Base-by-base conservation (phyloP, 2,113 vertebrate genomes). In the Australoheros scitulus region DNA sequence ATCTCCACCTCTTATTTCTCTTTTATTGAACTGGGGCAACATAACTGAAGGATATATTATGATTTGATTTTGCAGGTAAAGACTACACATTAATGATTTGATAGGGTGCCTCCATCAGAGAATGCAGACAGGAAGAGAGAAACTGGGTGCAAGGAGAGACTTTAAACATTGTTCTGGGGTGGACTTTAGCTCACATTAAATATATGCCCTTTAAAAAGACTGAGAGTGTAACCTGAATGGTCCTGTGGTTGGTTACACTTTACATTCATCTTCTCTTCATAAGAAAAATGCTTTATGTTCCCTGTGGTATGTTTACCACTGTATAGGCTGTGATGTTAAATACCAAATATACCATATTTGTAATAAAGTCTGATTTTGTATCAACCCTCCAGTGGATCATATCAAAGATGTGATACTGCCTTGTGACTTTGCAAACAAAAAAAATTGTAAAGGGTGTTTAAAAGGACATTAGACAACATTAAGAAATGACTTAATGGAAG, bases 391-490 rank as follows among this genome's bases (percentile, higher is more conserved):
- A 11, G 65, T 78, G 87, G 76, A 82, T 86, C 59, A 11, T 52
- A 74, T 79, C 13, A 82, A 79, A 70, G 68, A 52, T 72, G 20
- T 11, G 32, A 32, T 1, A 7, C 87, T 65, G 72, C 80, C 32
- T 82, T 60, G 77, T 76, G 87, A 80, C 80, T 85, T 64, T 68
- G 79, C 34, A 76, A 64, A 82, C 77, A 79, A 82, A 70, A 50
- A 55, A 36, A 60, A 22, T 20, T 20, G 61, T 82, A 80, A 87
- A 86, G 74, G 75, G 77, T 83, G 88, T 87, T 89, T 84, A 83
- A 83, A 85, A 72, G 79, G 86, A 89, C 65, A 38, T 79, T 88
- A 81, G 82, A 87, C 76, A 77, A 89, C 80, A 77, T 77, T 87
- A 75, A 88, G 52, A 82, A 20, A 82, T 86, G 87, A 83, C 61